These are phyloP conservation scores for Mirounga angustirostris DNA, from an alignment of 2,113 vertebrate genomes.

Conservation along the genomic window DNA sequence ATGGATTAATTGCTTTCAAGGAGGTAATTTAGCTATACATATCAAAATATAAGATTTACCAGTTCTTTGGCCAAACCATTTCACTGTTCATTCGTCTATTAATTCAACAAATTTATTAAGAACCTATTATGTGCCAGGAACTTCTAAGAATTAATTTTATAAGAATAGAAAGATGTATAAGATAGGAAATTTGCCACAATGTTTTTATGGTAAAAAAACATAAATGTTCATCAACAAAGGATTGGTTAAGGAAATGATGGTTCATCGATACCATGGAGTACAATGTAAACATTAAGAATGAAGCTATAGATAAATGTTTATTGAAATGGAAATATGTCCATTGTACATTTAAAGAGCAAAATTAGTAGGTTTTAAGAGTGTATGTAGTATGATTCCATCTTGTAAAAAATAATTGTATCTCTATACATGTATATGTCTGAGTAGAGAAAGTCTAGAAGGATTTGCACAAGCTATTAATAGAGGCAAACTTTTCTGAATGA, in stretches of 20 bases:
- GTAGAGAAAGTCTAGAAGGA: background rate
- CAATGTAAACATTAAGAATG: background rate
- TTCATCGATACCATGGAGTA: background rate
- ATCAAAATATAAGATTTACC: constrained; percentile 1
- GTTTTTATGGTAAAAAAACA: constrained; percentile 7
- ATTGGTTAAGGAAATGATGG: background rate
- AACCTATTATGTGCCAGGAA: background rate
- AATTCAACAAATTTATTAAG: background rate
- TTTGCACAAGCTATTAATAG: background rate
- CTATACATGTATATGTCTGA: background rate
- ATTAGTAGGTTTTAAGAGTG: background rate
- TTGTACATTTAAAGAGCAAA: background rate
- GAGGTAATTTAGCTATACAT: background rate
- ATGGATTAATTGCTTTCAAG: constrained; percentile 11
- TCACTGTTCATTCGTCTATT: background rate
- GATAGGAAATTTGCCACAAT: background rate
- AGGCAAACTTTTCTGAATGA: background rate
- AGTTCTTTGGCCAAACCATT: background rate
- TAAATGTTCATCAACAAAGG: background rate
- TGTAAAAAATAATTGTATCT: background rate
- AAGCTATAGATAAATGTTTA: background rate
- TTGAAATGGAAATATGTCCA: background rate
- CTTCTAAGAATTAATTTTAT: constrained; percentile 40
- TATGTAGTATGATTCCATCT: background rate
- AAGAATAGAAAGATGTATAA: background rate